Percentiles rank a stretch among this genome's conserved stretches.
phyloP scores from a whole-genome alignment of 2,797 vertebrate genomes.

The Pseudocheirus occidentalis region DNA sequence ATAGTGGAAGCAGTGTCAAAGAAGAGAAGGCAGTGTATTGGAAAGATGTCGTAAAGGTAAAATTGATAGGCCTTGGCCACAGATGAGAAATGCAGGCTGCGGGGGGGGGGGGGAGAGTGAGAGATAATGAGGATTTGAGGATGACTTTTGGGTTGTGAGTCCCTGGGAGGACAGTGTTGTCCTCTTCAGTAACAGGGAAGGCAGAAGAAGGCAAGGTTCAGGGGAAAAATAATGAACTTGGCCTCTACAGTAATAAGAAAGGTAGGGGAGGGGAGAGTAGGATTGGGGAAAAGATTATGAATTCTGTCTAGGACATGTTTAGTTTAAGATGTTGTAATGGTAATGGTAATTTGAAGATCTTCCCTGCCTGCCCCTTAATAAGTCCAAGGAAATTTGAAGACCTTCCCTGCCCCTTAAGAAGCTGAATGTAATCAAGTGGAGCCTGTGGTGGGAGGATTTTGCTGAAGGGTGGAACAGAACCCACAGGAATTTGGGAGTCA shows the following conservation, averaged over 20 bases:
- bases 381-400: too few species aligned
- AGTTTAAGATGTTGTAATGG: background rate
- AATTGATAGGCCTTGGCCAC: background rate
- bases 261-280: background rate
- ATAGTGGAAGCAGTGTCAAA: background rate
- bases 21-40: background rate
- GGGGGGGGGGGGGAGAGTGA: too few species aligned
- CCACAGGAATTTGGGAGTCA: too few species aligned
- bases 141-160: background rate
- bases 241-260: background rate
- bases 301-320: background rate
- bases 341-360: too few species aligned
- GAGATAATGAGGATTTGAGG: background rate
- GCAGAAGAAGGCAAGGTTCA: background rate
- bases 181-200: background rate
- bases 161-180: background rate
- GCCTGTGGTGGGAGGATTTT: too few species aligned
- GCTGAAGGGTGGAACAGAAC: too few species aligned
- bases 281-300: background rate
- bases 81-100: background rate
- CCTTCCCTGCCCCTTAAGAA: too few species aligned
- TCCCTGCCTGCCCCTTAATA: too few species aligned
- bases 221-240: background rate
- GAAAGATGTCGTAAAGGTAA: background rate
- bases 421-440: too few species aligned